These are phyloP conservation scores for Euwallacea fornicatus DNA, from an alignment of 1,140 invertebrate species.

Conservation along the genomic window DNA sequence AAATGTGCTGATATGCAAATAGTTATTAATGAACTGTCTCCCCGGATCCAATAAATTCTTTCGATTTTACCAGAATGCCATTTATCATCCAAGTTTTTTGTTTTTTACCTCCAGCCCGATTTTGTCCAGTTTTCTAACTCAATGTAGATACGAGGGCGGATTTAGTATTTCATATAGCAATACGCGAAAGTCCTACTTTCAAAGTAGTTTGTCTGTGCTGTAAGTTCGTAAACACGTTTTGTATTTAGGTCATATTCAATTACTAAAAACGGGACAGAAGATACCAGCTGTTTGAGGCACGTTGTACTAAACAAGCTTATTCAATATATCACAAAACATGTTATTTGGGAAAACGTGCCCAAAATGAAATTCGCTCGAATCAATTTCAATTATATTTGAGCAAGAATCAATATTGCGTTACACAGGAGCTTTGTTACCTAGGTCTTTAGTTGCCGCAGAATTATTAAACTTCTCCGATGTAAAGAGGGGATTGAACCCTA, in stretches of 20 bases:
- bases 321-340: no score
- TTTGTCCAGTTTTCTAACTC: conserved; percentile 7
- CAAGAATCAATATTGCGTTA: background rate
- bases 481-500: background rate
- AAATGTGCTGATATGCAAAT: conserved; percentile 23
- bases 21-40: conserved; percentile 22
- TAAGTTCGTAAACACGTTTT: no score
- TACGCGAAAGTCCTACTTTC: no score
- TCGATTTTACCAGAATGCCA: conserved; percentile 7
- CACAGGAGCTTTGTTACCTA: background rate
- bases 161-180: no score
- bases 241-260: no score
- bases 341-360: no score
- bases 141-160: no score
- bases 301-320: no score
- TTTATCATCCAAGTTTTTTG: conserved; percentile 12
- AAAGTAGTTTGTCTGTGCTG: no score
- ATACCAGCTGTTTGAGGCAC: no score
- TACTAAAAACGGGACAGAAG: no score
- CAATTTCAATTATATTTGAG: background rate
- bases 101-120: conserved; percentile 2
- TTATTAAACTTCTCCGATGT: background rate
- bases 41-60: conserved; percentile 9
- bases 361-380: no score
- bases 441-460: background rate